A percentile compares a stretch with the other conserved stretches of the same genome.
phyloP scores from a whole-genome alignment of 2,797 vertebrate genomes.

The Cynopterus sphinx region DNA sequence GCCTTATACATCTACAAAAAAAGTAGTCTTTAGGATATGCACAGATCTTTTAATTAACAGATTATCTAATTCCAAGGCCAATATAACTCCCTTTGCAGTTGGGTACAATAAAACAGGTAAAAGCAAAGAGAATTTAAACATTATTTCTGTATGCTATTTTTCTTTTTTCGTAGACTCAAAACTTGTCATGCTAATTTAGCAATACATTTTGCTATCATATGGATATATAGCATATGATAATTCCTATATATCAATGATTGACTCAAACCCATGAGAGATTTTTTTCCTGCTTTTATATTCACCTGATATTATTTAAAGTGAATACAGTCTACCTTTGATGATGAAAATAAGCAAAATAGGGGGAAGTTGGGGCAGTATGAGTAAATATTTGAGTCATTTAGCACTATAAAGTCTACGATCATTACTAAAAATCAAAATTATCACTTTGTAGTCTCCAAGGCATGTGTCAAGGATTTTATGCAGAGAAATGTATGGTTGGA shows the following conservation, averaged over 20 bases:
- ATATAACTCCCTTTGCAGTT: neutral
- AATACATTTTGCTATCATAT: neutral
- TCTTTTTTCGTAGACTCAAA: conserved; percentile 37
- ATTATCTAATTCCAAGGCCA: conserved; percentile 35
- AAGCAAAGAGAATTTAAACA: neutral
- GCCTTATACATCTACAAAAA: neutral
- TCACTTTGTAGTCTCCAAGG: neutral
- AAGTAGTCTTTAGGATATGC: neutral
- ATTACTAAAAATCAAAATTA: conserved; percentile 38
- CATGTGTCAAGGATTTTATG: neutral
- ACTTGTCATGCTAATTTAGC: neutral
- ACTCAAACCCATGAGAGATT: neutral
- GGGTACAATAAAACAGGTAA: neutral
- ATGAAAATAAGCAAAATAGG: neutral
- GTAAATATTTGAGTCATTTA: conserved; percentile 40
- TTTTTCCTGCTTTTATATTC: conserved; percentile 9
- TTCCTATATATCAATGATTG: conserved; percentile 2
- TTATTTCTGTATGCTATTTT: neutral
- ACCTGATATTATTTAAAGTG: conserved; percentile 39
- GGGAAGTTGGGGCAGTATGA: neutral
- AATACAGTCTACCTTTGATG: neutral
- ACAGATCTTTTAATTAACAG: conserved; percentile 41
- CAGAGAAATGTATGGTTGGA: neutral
- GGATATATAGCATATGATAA: neutral
- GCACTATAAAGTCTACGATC: neutral